These are phyloP conservation scores for Hirtodrosophila duncani DNA, from an alignment of 2,888 invertebrate species.

Conservation along the genomic window DNA sequence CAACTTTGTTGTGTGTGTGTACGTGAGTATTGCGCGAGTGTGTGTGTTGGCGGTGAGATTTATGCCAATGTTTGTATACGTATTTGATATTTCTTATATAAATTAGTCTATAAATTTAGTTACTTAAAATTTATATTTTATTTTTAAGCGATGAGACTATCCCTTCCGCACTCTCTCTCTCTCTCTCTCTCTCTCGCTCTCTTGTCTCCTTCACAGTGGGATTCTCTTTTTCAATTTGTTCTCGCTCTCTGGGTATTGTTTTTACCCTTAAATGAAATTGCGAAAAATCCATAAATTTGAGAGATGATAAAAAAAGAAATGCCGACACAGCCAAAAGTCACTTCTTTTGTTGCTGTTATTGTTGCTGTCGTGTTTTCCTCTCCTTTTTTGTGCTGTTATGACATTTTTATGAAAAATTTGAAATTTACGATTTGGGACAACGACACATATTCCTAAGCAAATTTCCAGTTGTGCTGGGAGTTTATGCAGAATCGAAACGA, in stretches of 20 bases:
- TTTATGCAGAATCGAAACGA: constrained; percentile 46
- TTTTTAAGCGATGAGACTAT: constrained; percentile 33
- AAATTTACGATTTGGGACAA: constrained; percentile 71
- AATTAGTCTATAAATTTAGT: constrained; percentile 58
- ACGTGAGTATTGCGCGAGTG: too few species aligned
- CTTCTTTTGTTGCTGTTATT: constrained; percentile 29
- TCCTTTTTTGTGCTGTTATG: constrained; percentile 60
- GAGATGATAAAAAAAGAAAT: constrained; percentile 69
- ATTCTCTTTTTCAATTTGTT: not conserved
- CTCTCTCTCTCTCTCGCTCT: not conserved
- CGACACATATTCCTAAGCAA: constrained; percentile 40
- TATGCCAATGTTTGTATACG: not conserved
- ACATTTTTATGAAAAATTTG: constrained; percentile 73
- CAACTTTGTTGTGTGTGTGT: too few species aligned
- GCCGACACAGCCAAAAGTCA: constrained; percentile 59
- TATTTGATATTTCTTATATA: constrained; percentile 28
- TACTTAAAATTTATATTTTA: constrained; percentile 45
- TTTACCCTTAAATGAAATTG: constrained; percentile 50
- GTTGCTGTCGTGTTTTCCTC: constrained; percentile 18
- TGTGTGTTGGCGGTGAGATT: too few species aligned
- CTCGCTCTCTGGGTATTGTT: constrained; percentile 15
- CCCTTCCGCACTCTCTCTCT: not conserved
- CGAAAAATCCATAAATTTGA: constrained; percentile 63
- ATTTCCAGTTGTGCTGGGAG: constrained; percentile 20
- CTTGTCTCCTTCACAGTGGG: not conserved